Evolutionary conservation across 2,888 invertebrate species (phyloP).

Genomic region (Mythimna albipuncta): DNA sequence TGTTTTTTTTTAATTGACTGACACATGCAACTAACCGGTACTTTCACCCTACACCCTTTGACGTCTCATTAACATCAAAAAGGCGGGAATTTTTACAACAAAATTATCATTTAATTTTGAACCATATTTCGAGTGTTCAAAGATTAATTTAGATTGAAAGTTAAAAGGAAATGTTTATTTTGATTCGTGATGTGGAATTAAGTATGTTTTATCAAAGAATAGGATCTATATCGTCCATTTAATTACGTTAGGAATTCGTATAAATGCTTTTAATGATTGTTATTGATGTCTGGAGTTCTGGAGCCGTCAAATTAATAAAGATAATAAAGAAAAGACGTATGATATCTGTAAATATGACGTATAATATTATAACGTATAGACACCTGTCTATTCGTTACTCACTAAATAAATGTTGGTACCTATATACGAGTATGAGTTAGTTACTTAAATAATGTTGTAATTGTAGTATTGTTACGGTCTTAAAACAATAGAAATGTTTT

Average conservation of each 20-base stretch:
- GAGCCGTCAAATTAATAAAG: constrained; percentile 27
- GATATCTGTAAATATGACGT: background rate
- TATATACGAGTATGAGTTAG: too few relatives aligned
- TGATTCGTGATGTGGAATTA: constrained; percentile 57
- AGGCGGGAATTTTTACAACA: constrained; percentile 13
- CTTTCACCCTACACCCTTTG: constrained; percentile 61
- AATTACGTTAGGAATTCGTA: constrained; percentile 16
- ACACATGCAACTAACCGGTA: constrained; percentile 36
- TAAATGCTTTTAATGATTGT: constrained; percentile 22
- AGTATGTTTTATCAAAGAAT: constrained; percentile 33
- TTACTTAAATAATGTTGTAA: too few relatives aligned
- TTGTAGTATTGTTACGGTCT: too few relatives aligned
- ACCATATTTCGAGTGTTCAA: background rate
- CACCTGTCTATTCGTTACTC: too few relatives aligned
- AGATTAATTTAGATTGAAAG: background rate
- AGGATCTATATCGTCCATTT: constrained; percentile 33
- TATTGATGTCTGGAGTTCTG: constrained; percentile 4
- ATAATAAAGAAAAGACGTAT: background rate
- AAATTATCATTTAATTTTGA: constrained; percentile 19
- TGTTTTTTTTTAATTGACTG: constrained; percentile 32
- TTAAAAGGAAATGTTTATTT: constrained; percentile 24
- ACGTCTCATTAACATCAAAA: constrained; percentile 68
- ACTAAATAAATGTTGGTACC: too few relatives aligned
- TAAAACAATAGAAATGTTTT: too few relatives aligned
- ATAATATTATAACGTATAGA: too few relatives aligned